Base-by-base conservation (phyloP, 2,797 vertebrate species). In the Melopsittacus undulatus region DNA sequence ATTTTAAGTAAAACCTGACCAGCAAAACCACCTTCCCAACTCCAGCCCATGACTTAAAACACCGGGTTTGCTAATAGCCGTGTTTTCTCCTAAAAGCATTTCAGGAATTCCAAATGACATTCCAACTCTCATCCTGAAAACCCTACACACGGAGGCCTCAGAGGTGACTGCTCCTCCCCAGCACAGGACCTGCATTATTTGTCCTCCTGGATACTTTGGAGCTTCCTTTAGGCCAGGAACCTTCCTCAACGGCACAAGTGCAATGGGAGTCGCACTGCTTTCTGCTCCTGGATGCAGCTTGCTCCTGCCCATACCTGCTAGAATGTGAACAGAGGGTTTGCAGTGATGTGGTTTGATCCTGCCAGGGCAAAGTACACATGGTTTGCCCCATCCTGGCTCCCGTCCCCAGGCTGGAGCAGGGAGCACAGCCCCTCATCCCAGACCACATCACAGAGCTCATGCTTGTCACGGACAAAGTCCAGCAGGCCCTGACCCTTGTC, bases 401-500 rank as follows among this genome's bases (percentile, higher is more conserved):
- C 23, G 27, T 48, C 48, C 72, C 36, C 3, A 0, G 51, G 61
- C 49, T 29, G 57, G 69, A 45, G 23, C 4, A 2, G 64, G 24
- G 12, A 76, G 51, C 38, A 32, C 56, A 43, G 59, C 62, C 40
- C 43, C 5, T 1, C 3, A 1, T 11, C 42, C 4, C 5, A 36
- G 43, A 32, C 29, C 18, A 5, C 59, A 14, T 36, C 2, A 0
- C 0, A 1, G 45, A 52, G 57, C 76, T 69, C 12, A 0, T 3
- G 0, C 42, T 86, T 21, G 8, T 11, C 21, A 81, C 2, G 29
- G 73, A 20, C 95, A 94, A 94, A 94, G 92, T 92, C 94, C 96
- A 70, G 54, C 52, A 56, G 72, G 16, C 12, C 54, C 46, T 17
- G 56, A 96, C 89, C 97, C 97, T 94, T 96, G 95, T 36, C 63